phyloP scores from a whole-genome alignment of 2,113 vertebrate genomes.

The Halcyon senegalensis region DNA sequence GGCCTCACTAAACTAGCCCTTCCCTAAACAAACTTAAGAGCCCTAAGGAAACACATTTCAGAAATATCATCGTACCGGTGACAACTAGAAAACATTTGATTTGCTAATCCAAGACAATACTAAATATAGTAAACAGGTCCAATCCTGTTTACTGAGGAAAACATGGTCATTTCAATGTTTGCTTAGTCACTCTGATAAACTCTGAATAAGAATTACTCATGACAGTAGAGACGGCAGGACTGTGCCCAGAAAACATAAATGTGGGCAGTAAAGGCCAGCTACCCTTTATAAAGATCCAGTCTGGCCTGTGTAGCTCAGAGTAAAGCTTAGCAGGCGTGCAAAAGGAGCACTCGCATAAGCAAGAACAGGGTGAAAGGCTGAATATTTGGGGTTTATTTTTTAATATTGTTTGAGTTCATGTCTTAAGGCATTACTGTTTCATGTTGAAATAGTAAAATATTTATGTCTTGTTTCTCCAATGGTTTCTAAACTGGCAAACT shows the following conservation, averaged over 20 bases:
- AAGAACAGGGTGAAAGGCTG: not conserved
- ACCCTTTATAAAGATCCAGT: not conserved
- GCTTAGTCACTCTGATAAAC: constrained; percentile 26
- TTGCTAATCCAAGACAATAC: constrained; percentile 50
- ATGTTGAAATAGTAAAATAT: constrained; percentile 51
- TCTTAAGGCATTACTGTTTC: constrained; percentile 42
- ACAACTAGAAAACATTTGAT: constrained; percentile 59
- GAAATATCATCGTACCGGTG: constrained; percentile 30
- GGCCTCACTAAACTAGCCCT: not conserved
- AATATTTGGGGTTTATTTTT: not conserved
- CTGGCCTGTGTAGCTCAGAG: not conserved
- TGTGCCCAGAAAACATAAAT: not conserved
- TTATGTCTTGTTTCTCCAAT: constrained; percentile 8
- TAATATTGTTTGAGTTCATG: not conserved
- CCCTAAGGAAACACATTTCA: constrained; percentile 8
- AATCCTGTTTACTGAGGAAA: constrained; percentile 25
- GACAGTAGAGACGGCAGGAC: not conserved
- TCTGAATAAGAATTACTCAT: not conserved
- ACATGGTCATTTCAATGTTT: not conserved
- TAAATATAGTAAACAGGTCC: constrained; percentile 30
- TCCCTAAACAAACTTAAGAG: not conserved
- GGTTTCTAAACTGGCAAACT: constrained; percentile 18
- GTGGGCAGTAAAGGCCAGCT: not conserved
- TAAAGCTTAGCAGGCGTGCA: not conserved
- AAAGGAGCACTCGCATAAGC: not conserved